A percentile compares a stretch with the other conserved stretches of the same genome.
phyloP scores from a whole-genome alignment of 2,888 invertebrate genomes.

The Leuctra nigra region DNA sequence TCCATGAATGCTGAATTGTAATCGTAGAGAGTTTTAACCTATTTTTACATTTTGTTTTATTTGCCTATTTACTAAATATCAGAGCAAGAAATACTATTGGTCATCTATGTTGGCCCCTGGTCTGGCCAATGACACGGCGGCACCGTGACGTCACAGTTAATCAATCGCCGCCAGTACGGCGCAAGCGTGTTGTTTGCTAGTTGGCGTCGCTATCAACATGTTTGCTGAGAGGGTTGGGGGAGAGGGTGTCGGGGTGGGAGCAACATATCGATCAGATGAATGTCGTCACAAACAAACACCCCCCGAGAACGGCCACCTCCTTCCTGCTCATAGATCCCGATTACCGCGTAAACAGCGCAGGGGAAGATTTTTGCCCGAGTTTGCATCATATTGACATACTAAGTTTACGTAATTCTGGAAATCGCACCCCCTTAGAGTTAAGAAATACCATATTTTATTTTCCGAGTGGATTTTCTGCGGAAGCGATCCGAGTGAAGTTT shows the following conservation, averaged over 20 bases:
- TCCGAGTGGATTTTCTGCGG: too few relatives aligned
- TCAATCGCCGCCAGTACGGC: too few relatives aligned
- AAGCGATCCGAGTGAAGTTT: too few relatives aligned
- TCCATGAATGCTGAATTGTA: too few relatives aligned
- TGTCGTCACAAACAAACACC: conserved; percentile 14
- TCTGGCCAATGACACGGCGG: too few relatives aligned
- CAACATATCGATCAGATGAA: conserved; percentile 7
- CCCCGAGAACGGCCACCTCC: conserved; percentile 14
- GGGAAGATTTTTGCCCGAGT: conserved; percentile 21
- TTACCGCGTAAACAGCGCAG: conserved; percentile 18
- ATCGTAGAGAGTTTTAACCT: too few relatives aligned
- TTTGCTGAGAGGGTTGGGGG: background rate
- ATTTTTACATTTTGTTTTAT: too few relatives aligned
- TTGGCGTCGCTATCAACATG: conserved; percentile 7
- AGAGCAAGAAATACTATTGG: too few relatives aligned
- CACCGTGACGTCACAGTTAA: too few relatives aligned
- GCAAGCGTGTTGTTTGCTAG: conserved; percentile 2
- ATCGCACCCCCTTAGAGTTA: background rate
- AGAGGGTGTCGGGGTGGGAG: background rate
- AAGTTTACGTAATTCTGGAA: background rate
- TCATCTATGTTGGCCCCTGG: too few relatives aligned
- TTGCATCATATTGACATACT: conserved; percentile 10
- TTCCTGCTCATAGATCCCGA: conserved; percentile 14
- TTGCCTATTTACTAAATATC: too few relatives aligned
- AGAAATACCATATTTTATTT: background rate